These are phyloP conservation scores for Natator depressus DNA, from an alignment of 2,113 vertebrate species.

Conservation along the genomic window DNA sequence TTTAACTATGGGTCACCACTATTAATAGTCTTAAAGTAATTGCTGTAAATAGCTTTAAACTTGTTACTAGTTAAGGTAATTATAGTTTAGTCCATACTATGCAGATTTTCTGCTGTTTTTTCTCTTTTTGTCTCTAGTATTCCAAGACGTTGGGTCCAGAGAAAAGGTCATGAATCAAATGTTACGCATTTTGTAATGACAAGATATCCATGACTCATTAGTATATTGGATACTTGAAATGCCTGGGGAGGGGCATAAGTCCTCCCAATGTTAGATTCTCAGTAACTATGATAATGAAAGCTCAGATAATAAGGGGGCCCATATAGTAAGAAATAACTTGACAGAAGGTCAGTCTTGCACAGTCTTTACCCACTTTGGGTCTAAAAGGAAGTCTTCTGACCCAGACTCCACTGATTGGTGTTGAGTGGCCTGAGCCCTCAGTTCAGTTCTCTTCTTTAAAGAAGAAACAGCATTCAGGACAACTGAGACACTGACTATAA, in stretches of 20 bases:
- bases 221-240: background rate
- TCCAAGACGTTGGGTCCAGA: background rate
- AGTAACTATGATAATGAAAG: background rate
- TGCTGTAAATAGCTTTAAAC: background rate
- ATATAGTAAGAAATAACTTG: background rate
- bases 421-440: background rate
- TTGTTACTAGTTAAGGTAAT: background rate
- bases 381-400: background rate
- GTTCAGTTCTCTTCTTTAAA: background rate
- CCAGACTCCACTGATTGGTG: background rate
- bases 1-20: background rate
- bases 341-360: background rate
- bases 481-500: background rate
- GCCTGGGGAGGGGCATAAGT: background rate
- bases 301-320: background rate
- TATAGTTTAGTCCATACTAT: accelerated
- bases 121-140: background rate
- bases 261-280: background rate
- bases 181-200: background rate
- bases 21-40: background rate
- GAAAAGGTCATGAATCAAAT: background rate
- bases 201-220: background rate
- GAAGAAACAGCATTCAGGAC: background rate
- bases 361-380: background rate
- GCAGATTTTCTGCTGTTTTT: background rate